phyloP scores from a whole-genome alignment of 2,797 vertebrate genomes.

The Fistularia commersonii region DNA sequence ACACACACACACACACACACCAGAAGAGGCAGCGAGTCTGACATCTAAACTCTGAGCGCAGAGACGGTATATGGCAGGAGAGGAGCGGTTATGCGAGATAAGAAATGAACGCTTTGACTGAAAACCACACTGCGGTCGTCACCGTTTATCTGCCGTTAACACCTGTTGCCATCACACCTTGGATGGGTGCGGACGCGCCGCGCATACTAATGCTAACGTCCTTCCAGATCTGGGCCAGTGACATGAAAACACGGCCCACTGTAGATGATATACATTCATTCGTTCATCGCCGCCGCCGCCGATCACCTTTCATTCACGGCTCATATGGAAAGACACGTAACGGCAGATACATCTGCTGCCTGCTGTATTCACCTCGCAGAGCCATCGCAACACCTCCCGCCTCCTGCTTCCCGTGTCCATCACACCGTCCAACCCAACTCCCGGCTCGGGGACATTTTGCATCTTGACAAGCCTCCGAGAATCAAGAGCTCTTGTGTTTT shows the following conservation, averaged over 20 bases:
- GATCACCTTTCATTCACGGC: too few species aligned
- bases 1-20: constrained; percentile 13
- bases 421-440: constrained; percentile 54
- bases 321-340: too few species aligned
- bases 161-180: constrained; percentile 72
- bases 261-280: constrained; percentile 50
- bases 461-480: constrained; percentile 60
- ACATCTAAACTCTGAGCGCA: constrained; percentile 51
- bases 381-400: constrained; percentile 23
- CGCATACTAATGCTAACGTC: constrained; percentile 61
- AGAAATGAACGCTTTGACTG: constrained; percentile 67
- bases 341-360: too few species aligned
- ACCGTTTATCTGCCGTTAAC: constrained; percentile 67
- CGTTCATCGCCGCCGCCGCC: too few species aligned
- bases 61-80: constrained; percentile 64
- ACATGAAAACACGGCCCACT: constrained; percentile 42
- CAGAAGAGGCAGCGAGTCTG: constrained; percentile 8
- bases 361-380: constrained; percentile 30
- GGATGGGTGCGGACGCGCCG: constrained; percentile 63
- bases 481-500: constrained; percentile 60
- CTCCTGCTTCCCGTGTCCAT: constrained; percentile 46
- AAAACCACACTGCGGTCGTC: constrained; percentile 69
- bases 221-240: constrained; percentile 37
- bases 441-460: constrained; percentile 60
- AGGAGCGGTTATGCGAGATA: constrained; percentile 72